phyloP scores from a whole-genome alignment of 2,797 vertebrate genomes.

The Poliocrania exsul region DNA sequence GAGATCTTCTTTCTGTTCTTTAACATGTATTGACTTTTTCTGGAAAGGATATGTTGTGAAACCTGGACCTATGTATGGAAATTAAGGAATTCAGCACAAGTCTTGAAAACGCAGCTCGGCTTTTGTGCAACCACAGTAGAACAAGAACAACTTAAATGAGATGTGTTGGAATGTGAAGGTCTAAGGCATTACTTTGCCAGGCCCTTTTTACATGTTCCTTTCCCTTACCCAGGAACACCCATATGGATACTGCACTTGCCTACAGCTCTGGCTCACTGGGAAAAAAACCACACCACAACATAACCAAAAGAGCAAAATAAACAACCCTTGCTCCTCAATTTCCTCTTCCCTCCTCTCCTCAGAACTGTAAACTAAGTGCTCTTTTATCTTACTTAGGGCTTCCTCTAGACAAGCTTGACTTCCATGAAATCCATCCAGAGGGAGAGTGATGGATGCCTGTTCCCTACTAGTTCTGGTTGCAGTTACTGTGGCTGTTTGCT shows the following conservation, averaged over 20 bases:
- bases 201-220: neutral
- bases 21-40: neutral
- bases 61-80: neutral
- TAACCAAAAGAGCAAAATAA: neutral
- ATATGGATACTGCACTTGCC: neutral
- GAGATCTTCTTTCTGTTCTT: neutral
- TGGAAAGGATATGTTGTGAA: accelerated
- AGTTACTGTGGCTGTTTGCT: neutral
- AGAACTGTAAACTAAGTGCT: neutral
- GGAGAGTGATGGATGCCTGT: neutral
- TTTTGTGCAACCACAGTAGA: neutral
- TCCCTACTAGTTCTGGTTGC: neutral
- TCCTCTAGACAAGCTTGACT: neutral
- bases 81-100: neutral
- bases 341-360: neutral
- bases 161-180: no score
- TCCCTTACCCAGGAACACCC: neutral
- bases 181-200: neutral
- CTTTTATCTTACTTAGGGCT: neutral
- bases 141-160: neutral
- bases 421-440: neutral
- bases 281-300: neutral
- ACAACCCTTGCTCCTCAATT: neutral
- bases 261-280: neutral
- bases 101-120: neutral